phyloP scores from a whole-genome alignment of 2,113 vertebrate genomes.

The Cololabis saira region DNA sequence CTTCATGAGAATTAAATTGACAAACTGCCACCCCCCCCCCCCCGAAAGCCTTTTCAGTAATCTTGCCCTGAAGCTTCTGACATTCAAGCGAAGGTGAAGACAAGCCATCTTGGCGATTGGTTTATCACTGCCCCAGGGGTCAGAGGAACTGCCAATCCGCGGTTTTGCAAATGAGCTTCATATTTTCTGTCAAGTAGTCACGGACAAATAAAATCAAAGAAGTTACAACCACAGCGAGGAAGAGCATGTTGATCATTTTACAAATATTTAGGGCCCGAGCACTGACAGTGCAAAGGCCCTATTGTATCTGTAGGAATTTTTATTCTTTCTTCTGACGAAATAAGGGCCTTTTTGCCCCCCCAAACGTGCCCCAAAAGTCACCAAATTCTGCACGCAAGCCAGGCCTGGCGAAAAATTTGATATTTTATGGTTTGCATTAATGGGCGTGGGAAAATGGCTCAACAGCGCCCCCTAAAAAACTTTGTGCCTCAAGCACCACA shows the following conservation, averaged over 20 bases:
- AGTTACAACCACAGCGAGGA: slow-evolving; percentile 1
- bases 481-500: no score
- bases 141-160: slow-evolving; percentile 53
- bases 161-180: slow-evolving; percentile 12
- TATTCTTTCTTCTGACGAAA: no score
- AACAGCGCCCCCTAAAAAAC: no score
- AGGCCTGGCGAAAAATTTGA: no score
- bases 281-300: no score
- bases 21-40: slow-evolving; percentile 48
- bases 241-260: not conserved
- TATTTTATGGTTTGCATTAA: no score
- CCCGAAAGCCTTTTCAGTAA: slow-evolving; percentile 54
- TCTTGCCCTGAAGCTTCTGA: slow-evolving; percentile 69
- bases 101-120: slow-evolving; percentile 58
- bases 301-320: no score
- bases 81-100: slow-evolving; percentile 68
- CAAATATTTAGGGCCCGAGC: no score
- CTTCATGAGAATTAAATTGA: slow-evolving; percentile 73
- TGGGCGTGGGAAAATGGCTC: no score
- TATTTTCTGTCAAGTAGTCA: not conserved
- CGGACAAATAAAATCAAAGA: slow-evolving; percentile 5
- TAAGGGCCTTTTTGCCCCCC: no score
- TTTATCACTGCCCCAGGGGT: slow-evolving; percentile 32
- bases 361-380: no score
- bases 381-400: no score